Evolutionary conservation across 2,113 vertebrate genomes (phyloP), one percentile per base, ranked within the genome.

Genomic region (Zapus hudsonius): DNA sequence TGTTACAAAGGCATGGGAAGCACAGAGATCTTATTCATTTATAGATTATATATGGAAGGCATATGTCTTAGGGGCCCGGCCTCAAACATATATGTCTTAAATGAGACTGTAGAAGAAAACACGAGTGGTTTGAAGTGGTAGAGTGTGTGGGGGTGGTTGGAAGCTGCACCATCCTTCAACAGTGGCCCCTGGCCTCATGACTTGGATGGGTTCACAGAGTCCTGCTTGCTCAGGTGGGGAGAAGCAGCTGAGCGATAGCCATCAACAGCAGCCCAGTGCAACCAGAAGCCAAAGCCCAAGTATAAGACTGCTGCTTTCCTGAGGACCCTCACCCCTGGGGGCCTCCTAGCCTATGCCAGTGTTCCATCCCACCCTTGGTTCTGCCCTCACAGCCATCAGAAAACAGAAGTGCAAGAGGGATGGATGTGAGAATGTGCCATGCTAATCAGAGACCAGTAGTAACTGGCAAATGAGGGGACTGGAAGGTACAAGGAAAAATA

Each of bases 61-160:
- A 69, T 22, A 29, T 55, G 94, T 90, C 61, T 55, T 59, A 9
- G 38, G 67, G 57, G 33, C 38, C 8, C 27, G 8, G 19, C 20
- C 7, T 94, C 36, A 83, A 83, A 80, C 29, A 59, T 44, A n/a
- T 42, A 52, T 52, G 52, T 13, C 31, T 82, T 23, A 63, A 57
- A 31, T 82, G 33, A 64, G 55, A 88, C 5, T 64, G 15, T 47
- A 44, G 84, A 89, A 86, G 84, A 75, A 92, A 80, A 59, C 17
- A 36, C 10, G 52, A 59, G 80, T 36, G 76, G 5, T 52, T 85
- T 61, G 12, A 70, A 64, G 16, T 70, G 66, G 38, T 69, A 74
- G 59, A 86, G 23, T 22, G 47, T 36, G 25, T 20, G 19, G 20
- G 33, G 13, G 19, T 70, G 64, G 38, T 25, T 22, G 10, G 55